Evolutionary conservation across 2,888 invertebrate genomes (phyloP).

Genomic region (Coelopa pilipes): DNA sequence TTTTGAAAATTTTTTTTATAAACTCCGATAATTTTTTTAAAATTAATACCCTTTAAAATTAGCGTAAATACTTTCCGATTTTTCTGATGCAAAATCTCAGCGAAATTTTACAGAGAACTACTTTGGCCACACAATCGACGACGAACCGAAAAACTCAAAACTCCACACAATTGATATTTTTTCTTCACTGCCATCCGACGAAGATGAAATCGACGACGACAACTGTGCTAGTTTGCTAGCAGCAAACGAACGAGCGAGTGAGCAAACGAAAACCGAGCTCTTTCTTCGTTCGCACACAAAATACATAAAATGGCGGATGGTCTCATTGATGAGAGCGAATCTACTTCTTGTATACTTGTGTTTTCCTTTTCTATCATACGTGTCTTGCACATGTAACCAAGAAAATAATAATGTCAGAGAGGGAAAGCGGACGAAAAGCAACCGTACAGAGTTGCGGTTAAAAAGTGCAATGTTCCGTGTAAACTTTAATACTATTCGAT

Average conservation of each 20-base stretch:
- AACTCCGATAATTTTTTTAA: conserved; percentile 43
- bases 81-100: conserved; percentile 47
- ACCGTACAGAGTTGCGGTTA: no score
- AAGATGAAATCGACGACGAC: conserved; percentile 21
- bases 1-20: conserved; percentile 41
- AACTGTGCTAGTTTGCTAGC: conserved; percentile 19
- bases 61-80: conserved; percentile 44
- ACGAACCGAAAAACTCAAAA: conserved; percentile 34
- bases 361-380: neutral
- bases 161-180: conserved; percentile 26
- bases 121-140: conserved; percentile 42
- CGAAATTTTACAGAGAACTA: conserved; percentile 47
- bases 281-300: neutral
- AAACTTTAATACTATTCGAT: neutral
- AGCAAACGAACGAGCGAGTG: conserved; percentile 23
- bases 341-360: neutral
- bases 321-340: neutral
- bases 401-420: neutral
- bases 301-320: conserved; percentile 30
- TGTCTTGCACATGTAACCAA: neutral
- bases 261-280: conserved; percentile 21
- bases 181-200: conserved; percentile 14
- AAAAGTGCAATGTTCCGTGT: no score
- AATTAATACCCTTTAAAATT: conserved; percentile 44
- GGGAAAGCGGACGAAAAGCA: neutral